Conservation (phyloP, 2,888 invertebrate genomes). For the Heliconius sara region DNA sequence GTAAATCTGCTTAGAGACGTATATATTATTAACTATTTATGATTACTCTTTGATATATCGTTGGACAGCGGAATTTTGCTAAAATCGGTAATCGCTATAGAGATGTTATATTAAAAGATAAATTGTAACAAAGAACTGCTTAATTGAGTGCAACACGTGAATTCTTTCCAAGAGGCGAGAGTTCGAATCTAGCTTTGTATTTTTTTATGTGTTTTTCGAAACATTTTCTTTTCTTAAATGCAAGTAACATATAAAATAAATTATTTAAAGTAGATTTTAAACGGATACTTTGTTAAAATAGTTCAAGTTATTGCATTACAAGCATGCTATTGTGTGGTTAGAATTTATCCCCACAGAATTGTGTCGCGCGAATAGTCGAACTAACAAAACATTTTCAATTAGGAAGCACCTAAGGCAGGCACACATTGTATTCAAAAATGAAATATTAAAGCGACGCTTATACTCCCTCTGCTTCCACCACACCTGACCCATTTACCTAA, state of each 20-base stretch:
- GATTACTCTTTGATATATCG: background rate
- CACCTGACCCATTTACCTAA: constrained; percentile 46
- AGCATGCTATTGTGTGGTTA: constrained; percentile 13
- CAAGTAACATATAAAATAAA: too few relatives aligned
- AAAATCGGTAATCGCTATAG: background rate
- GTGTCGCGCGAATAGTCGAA: constrained; percentile 33
- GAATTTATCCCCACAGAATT: constrained; percentile 25
- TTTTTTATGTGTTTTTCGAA: too few relatives aligned
- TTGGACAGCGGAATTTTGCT: background rate
- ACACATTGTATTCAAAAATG: constrained; percentile 53
- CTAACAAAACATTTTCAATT: constrained; percentile 54
- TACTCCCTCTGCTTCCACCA: constrained; percentile 32
- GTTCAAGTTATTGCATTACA: constrained; percentile 2
- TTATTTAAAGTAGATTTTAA: too few relatives aligned
- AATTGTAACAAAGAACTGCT: background rate
- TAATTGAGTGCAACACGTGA: background rate
- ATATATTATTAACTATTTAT: background rate
- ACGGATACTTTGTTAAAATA: background rate
- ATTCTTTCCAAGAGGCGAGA: background rate
- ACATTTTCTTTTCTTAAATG: too few relatives aligned
- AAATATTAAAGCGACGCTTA: constrained; percentile 60
- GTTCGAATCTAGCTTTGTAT: too few relatives aligned
- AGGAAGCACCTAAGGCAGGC: constrained; percentile 40
- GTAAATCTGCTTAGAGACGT: background rate
- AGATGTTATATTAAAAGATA: background rate